phyloP scores from a whole-genome alignment of 2,797 vertebrate species.

The Centropyge bicolor region DNA sequence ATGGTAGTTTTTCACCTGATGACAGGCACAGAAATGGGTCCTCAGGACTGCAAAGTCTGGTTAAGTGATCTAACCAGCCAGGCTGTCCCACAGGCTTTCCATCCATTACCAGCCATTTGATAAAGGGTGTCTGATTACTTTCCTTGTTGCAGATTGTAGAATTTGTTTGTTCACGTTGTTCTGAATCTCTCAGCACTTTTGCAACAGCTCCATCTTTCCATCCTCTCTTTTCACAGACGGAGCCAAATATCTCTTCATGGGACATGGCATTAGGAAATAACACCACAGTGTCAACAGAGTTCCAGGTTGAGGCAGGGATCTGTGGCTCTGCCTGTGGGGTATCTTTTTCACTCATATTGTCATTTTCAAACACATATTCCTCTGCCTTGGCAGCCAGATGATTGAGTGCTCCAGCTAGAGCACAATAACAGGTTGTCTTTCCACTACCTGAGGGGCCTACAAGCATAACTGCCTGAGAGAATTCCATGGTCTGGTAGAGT shows the following conservation, averaged over 20 bases:
- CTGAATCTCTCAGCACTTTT: conserved; percentile 76
- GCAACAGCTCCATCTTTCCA: conserved; percentile 86
- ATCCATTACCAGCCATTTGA: conserved; percentile 90
- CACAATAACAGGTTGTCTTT: conserved; percentile 87
- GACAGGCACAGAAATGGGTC: conserved; percentile 80
- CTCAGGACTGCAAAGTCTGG: conserved; percentile 77
- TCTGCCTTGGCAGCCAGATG: conserved; percentile 68
- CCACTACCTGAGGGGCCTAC: conserved; percentile 90
- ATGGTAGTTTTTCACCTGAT: conserved; percentile 81
- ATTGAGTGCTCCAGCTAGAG: conserved; percentile 84
- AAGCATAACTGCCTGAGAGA: conserved; percentile 82
- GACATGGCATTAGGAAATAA: conserved; percentile 89
- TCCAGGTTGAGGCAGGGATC: conserved; percentile 52
- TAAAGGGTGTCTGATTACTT: conserved; percentile 9
- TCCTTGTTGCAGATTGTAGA: conserved; percentile 20
- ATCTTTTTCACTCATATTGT: conserved; percentile 5
- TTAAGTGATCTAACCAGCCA: conserved; percentile 87
- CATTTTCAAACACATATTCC: conserved; percentile 35
- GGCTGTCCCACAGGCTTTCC: conserved; percentile 80
- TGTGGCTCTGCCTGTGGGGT: conserved; percentile 19
- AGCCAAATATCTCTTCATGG: conserved; percentile 86
- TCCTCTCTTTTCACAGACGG: conserved; percentile 70
- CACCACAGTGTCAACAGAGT: conserved; percentile 79
- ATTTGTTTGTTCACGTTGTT: conserved; percentile 11
- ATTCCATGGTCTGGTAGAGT: conserved; percentile 84